Base-by-base conservation (phyloP, 1,140 invertebrate species). In the Teleopsis dalmanni region DNA sequence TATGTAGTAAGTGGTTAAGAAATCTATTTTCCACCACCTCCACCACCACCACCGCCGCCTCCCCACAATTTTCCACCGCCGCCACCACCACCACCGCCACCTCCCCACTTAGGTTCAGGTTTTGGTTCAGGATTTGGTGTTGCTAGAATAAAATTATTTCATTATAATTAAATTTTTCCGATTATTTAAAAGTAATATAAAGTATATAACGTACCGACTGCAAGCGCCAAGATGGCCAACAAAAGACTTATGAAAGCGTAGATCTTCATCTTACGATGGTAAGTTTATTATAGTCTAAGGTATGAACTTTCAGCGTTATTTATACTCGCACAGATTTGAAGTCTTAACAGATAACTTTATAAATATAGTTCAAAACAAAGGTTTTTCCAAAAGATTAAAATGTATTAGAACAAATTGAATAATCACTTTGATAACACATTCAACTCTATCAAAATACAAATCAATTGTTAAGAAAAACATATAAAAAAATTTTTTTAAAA, bases 1-100 rank as follows among this genome's bases (percentile, higher is more conserved):
- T n/a, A n/a, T n/a, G n/a, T n/a, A n/a, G n/a, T n/a, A n/a, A n/a
- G n/a, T n/a, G n/a, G n/a, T n/a, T n/a, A n/a, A n/a, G n/a, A n/a
- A n/a, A 34, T 19, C 37, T 36, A 49, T 31, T 49, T 49, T 27
- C 47, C 47, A 49, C 47, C 47, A 22, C 46, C 47, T 23, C 47
- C 47, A 14, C 47, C 47, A 22, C 47, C 47, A 19, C 47, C 47
- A 14, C 47, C 47, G 13, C 47, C 47, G 7, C 47, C 47, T 4
- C 40, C 40, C 11, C 21, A 26, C 4, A 31, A 23, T 18, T 40
- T 40, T 26, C 47, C 47, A 9, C 47, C 47, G 16, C 47, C 47
- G 11, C 47, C 47, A 19, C 47, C 47, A n/a, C 47, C 47, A 16
- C 47, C 47, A 22, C 47, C 47, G 23, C 47, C 47, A 9, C 47